Percentiles rank a stretch among this genome's conserved stretches.
These are phyloP conservation scores for Cecropterus lyciades DNA, from an alignment of 1,140 invertebrate species.

Conservation along the genomic window DNA sequence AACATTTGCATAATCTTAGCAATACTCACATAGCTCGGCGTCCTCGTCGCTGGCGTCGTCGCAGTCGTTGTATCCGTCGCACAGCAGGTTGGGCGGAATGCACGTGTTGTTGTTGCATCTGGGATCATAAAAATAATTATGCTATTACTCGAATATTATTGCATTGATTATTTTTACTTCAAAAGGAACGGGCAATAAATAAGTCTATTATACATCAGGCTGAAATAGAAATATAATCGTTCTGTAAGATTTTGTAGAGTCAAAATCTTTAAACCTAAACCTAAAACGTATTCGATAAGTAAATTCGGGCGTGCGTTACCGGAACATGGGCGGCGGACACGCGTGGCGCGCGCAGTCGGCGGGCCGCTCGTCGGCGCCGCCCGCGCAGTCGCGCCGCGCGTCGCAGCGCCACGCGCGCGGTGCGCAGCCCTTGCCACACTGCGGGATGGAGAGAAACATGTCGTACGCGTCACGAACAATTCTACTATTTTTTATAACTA, in stretches of 20 bases:
- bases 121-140: constrained; percentile 16
- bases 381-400: constrained; percentile 86
- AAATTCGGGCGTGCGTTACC: too few species aligned
- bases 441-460: too few species aligned
- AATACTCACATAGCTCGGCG: constrained; percentile 81
- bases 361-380: constrained; percentile 85
- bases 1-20: neutral
- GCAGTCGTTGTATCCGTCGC: constrained; percentile 90
- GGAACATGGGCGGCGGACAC: constrained; percentile 77
- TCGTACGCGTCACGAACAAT: too few species aligned
- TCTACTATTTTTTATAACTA: too few species aligned
- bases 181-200: too few species aligned
- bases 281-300: too few species aligned
- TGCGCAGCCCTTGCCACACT: constrained; percentile 85
- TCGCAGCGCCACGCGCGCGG: constrained; percentile 88
- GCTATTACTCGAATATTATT: too few species aligned
- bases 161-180: too few species aligned
- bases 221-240: too few species aligned
- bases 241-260: too few species aligned
- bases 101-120: constrained; percentile 90
- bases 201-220: too few species aligned
- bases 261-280: too few species aligned
- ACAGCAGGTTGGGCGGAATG: constrained; percentile 86
- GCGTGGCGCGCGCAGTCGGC: constrained; percentile 58
- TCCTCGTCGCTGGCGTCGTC: constrained; percentile 91